Percentiles rank a stretch among this genome's conserved stretches.
These are phyloP conservation scores for Upupa epops DNA, from an alignment of 2,113 vertebrate genomes.

Conservation along the genomic window DNA sequence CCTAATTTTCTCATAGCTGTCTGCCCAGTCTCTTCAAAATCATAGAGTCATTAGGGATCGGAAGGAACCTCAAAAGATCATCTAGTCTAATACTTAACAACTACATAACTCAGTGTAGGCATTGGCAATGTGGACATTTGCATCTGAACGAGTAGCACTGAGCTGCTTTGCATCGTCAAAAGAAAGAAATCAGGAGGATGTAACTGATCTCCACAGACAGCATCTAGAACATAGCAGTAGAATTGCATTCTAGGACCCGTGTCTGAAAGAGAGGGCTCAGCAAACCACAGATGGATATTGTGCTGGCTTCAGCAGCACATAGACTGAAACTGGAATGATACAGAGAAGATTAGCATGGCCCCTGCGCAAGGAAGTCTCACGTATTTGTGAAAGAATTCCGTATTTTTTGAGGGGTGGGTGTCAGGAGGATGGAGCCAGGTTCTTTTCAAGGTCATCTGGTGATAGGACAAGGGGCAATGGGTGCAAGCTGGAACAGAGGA, in stretches of 20 bases:
- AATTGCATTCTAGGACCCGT: neutral
- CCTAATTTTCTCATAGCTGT: neutral
- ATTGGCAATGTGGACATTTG: neutral
- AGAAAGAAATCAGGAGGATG: neutral
- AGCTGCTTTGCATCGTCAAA: neutral
- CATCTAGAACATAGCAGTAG: neutral
- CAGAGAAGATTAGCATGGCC: neutral
- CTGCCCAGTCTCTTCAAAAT: neutral
- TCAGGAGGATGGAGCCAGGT: too few species aligned
- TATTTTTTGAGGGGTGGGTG: too few species aligned
- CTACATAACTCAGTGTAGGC: neutral
- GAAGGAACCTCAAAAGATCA: too few species aligned
- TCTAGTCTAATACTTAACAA: too few species aligned
- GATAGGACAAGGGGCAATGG: too few species aligned
- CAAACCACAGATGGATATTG: neutral
- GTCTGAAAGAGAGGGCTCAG: neutral
- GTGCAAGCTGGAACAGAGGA: too few species aligned
- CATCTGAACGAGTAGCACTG: neutral
- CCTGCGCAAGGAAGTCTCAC: conserved; percentile 53
- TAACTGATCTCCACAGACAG: neutral
- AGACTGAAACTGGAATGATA: neutral
- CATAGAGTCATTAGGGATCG: too few species aligned
- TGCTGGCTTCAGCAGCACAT: conserved; percentile 36
- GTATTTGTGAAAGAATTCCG: too few species aligned
- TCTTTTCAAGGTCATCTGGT: too few species aligned